A percentile compares a stretch with the other conserved stretches of the same genome.
Evolutionary conservation across 2,797 vertebrate genomes (phyloP).

Genomic region (Micrastur ruficollis): DNA sequence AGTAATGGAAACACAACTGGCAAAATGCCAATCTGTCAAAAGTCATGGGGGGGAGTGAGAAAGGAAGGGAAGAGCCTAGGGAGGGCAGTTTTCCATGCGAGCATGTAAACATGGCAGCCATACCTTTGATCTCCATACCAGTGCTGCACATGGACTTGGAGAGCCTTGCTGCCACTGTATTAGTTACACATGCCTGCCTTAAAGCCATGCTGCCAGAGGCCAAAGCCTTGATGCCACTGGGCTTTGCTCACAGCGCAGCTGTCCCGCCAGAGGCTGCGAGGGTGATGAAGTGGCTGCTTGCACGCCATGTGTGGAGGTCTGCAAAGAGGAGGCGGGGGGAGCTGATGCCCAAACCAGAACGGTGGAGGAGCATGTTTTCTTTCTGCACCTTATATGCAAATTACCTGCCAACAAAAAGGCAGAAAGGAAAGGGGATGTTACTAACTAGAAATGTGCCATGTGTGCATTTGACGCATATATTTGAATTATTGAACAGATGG

Average conservation of each 20-base stretch:
- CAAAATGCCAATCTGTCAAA: neutral
- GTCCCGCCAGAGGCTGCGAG: neutral
- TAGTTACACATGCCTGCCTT: neutral
- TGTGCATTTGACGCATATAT: neutral
- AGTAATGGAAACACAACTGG: neutral
- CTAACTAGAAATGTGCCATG: neutral
- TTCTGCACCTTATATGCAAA: neutral
- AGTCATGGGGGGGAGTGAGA: neutral
- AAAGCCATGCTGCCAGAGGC: neutral
- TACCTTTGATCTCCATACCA: neutral
- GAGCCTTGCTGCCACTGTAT: neutral
- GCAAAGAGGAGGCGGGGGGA: neutral
- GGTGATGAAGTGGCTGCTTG: neutral
- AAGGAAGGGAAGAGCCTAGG: neutral
- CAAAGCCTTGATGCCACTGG: neutral
- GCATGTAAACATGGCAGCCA: neutral
- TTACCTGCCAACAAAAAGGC: neutral
- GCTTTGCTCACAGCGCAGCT: neutral
- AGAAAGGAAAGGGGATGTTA: neutral
- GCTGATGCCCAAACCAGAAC: neutral
- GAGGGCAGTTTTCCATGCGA: neutral
- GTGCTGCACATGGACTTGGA: rapidly evolving
- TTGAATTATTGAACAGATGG: neutral
- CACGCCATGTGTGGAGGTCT: rapidly evolving
- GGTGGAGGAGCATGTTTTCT: neutral